Evolutionary conservation across 1,140 invertebrate species (phyloP).

Genomic region (Apolygus lucorum): DNA sequence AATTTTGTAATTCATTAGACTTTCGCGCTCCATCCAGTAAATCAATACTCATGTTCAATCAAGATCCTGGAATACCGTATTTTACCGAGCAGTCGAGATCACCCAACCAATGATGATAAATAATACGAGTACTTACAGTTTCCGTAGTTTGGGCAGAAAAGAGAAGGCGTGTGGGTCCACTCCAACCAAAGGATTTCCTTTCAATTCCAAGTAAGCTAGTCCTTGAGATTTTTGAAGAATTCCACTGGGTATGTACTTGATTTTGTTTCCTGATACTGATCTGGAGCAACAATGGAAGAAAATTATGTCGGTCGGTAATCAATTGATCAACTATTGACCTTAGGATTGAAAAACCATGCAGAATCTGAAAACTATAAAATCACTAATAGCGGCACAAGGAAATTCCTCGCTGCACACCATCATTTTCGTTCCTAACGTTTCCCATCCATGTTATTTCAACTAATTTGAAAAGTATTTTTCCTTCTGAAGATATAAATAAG

Average conservation of each 20-base stretch:
- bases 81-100: not conserved
- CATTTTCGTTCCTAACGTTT: too few relatives aligned
- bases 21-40: not conserved
- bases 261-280: constrained; percentile 59
- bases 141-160: constrained; percentile 53
- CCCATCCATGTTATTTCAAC: too few relatives aligned
- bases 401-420: too few relatives aligned
- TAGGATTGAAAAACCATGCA: too few relatives aligned
- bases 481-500: too few relatives aligned
- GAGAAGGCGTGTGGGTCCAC: constrained; percentile 56
- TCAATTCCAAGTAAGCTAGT: constrained; percentile 55
- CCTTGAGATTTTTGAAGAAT: constrained; percentile 49
- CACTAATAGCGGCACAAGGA: too few relatives aligned
- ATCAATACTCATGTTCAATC: too few relatives aligned
- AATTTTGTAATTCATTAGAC: not conserved
- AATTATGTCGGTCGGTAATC: too few relatives aligned
- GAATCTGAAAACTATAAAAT: too few relatives aligned
- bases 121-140: constrained; percentile 53
- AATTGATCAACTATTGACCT: too few relatives aligned
- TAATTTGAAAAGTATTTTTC: too few relatives aligned
- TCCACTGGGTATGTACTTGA: constrained; percentile 51
- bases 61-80: too few relatives aligned
- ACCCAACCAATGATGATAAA: not conserved
- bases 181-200: constrained; percentile 58
- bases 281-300: constrained; percentile 39